phyloP scores from a whole-genome alignment of 2,113 vertebrate species.

The Atrichornis clamosus region DNA sequence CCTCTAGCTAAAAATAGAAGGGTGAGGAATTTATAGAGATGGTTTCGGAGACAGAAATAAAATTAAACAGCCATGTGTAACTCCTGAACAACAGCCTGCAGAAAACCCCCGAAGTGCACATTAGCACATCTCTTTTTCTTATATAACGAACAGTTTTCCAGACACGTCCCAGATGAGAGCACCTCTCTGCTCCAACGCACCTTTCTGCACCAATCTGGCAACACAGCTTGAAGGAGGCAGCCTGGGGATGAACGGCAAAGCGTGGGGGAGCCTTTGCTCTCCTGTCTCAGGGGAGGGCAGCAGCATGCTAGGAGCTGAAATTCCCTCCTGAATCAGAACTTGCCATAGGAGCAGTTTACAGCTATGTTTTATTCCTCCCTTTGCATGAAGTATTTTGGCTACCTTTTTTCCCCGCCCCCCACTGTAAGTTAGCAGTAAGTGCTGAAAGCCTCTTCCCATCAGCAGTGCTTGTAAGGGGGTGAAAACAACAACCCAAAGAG shows the following conservation, averaged over 20 bases:
- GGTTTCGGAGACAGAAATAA: conserved; percentile 41
- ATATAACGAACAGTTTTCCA: conserved; percentile 35
- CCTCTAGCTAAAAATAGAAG: conserved; percentile 9
- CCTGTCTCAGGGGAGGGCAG: not conserved
- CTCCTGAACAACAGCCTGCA: conserved; percentile 53
- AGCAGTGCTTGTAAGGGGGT: not conserved
- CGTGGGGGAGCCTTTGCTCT: not conserved
- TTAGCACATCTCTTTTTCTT: conserved; percentile 39
- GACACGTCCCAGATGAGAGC: conserved; percentile 4
- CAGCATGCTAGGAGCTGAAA: not conserved
- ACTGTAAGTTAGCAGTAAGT: not conserved
- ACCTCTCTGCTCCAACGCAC: not conserved
- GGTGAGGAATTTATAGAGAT: conserved; percentile 34
- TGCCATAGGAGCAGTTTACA: not conserved
- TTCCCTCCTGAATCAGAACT: not conserved
- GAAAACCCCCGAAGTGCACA: conserved; percentile 31
- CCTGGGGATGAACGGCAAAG: not conserved
- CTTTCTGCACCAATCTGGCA: not conserved
- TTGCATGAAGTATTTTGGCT: not conserved
- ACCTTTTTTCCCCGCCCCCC: fast-evolving
- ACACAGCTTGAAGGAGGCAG: not conserved
- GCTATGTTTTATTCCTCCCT: not conserved
- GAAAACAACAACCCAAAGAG: conserved; percentile 42
- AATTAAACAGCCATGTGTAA: conserved; percentile 23
- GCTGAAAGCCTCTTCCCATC: conserved; percentile 1